Percentiles rank a stretch among this genome's conserved stretches.
These are phyloP conservation scores for Choristoneura rosaceana DNA, from an alignment of 2,888 invertebrate species.

Conservation along the genomic window DNA sequence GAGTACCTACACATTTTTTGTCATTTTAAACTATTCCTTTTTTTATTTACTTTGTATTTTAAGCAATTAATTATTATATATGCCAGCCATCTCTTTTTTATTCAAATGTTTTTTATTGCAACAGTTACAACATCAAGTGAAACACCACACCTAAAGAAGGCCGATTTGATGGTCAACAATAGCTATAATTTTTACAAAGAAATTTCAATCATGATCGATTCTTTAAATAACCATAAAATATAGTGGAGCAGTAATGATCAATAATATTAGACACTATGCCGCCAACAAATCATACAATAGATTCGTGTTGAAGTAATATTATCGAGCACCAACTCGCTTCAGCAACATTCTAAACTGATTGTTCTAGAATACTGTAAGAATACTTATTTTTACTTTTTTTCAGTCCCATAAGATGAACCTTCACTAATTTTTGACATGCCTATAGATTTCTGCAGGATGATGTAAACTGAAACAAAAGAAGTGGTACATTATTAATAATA, in stretches of 20 bases:
- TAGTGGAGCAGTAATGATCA: neutral
- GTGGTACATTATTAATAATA: conserved; percentile 14
- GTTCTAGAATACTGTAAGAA: conserved; percentile 32
- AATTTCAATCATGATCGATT: conserved; percentile 25
- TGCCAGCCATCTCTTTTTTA: neutral
- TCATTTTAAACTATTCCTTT: neutral
- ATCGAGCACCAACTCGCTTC: neutral
- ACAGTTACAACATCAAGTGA: conserved; percentile 18
- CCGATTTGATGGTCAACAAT: conserved; percentile 25
- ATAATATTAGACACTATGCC: neutral
- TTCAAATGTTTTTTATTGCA: neutral
- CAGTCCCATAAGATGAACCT: conserved; percentile 92
- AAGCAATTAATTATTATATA: neutral
- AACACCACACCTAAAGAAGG: conserved; percentile 36
- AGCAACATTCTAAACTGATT: neutral
- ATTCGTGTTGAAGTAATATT: neutral
- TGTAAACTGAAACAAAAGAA: conserved; percentile 88
- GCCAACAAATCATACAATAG: neutral
- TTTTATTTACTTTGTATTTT: neutral
- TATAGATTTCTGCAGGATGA: conserved; percentile 91
- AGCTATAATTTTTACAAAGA: conserved; percentile 32
- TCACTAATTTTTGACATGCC: conserved; percentile 94
- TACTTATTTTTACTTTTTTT: conserved; percentile 72
- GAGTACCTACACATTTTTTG: neutral
- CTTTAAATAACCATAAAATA: conserved; percentile 26